phyloP scores from a whole-genome alignment of 2,888 invertebrate species.

The Spisula subtruncata region DNA sequence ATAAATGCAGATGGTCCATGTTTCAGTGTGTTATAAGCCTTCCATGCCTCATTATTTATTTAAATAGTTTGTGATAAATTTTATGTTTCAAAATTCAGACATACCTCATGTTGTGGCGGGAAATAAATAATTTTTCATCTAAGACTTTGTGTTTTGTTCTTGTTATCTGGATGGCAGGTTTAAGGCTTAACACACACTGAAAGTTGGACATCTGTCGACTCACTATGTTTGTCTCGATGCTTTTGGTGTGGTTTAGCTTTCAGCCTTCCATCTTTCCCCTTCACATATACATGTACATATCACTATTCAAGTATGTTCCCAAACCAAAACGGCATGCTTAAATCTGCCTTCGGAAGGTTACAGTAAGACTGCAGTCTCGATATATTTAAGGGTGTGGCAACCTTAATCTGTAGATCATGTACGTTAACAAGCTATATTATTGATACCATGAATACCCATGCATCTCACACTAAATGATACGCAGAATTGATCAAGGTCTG shows the following conservation, averaged over 20 bases:
- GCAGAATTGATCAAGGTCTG: too few relatives aligned
- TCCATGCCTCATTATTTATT: conserved; percentile 21
- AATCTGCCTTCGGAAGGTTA: too few relatives aligned
- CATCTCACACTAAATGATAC: too few relatives aligned
- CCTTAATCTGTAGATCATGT: too few relatives aligned
- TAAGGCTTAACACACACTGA: conserved; percentile 66
- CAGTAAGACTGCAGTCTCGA: too few relatives aligned
- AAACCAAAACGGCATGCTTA: too few relatives aligned
- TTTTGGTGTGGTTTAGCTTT: conserved; percentile 66
- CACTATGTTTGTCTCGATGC: conserved; percentile 41
- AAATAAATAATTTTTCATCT: conserved; percentile 38
- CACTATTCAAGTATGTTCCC: too few relatives aligned
- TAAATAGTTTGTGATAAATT: neutral
- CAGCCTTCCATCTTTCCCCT: conserved; percentile 49
- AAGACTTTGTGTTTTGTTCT: conserved; percentile 39
- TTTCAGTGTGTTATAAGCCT: conserved; percentile 64
- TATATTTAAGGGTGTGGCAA: too few relatives aligned
- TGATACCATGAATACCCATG: too few relatives aligned
- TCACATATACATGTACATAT: too few relatives aligned
- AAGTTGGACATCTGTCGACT: conserved; percentile 45
- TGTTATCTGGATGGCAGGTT: conserved; percentile 47
- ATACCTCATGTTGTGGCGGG: conserved; percentile 59
- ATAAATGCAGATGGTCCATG: conserved; percentile 29
- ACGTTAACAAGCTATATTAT: too few relatives aligned
- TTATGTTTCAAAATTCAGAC: conserved; percentile 14